A percentile compares a stretch with the other conserved stretches of the same genome.
phyloP scores from a whole-genome alignment of 2,113 vertebrate genomes.

The Microtus ochrogaster region DNA sequence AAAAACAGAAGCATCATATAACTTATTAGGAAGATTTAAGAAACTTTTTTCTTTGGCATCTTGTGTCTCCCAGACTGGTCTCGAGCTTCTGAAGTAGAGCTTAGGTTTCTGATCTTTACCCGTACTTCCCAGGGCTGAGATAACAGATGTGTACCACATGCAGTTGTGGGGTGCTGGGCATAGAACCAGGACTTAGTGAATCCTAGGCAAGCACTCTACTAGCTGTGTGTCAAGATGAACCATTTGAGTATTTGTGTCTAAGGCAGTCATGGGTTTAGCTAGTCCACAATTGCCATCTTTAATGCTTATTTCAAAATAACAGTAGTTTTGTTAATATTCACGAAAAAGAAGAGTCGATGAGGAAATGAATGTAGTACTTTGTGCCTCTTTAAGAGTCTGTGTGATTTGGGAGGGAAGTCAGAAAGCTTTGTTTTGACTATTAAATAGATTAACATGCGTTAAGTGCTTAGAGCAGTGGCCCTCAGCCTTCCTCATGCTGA shows the following conservation, averaged over 20 bases:
- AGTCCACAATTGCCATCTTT: slow-evolving; percentile 33
- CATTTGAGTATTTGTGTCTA: background rate
- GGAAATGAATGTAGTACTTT: background rate
- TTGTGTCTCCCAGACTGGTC: background rate
- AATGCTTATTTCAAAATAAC: background rate
- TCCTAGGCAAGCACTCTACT: background rate
- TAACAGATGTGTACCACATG: background rate
- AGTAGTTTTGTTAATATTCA: slow-evolving; percentile 12
- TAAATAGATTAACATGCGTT: background rate
- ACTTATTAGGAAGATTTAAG: slow-evolving; percentile 36
- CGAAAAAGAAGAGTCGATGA: background rate
- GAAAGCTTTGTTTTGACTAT: background rate
- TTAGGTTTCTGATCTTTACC: background rate
- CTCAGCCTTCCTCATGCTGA: background rate
- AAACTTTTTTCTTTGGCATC: background rate
- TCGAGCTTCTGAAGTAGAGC: background rate
- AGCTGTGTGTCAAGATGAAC: background rate
- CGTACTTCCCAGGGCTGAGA: background rate
- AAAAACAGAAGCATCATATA: background rate
- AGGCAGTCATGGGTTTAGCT: background rate
- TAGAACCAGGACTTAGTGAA: background rate
- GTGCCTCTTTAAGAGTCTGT: background rate
- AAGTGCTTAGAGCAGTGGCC: background rate
- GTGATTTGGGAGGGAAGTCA: slow-evolving; percentile 7
- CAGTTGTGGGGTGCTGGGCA: background rate